A percentile compares a stretch with the other conserved stretches of the same genome.
These are phyloP conservation scores for Rhinichthys osculus DNA, from an alignment of 2,797 vertebrate genomes.

Conservation along the genomic window DNA sequence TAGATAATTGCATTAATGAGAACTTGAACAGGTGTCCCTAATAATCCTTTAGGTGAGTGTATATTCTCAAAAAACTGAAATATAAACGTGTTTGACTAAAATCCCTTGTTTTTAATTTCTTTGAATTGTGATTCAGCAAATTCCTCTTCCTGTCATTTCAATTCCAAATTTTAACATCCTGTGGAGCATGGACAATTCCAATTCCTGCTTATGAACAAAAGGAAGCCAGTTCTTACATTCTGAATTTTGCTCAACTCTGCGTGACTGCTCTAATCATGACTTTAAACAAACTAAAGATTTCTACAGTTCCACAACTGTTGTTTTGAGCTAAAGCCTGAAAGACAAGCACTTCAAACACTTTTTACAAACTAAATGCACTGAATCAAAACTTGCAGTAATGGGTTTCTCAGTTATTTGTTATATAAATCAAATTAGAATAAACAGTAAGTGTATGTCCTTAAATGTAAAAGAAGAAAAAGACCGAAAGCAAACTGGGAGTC, in stretches of 20 bases:
- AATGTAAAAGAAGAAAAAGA: not conserved
- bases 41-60: no score
- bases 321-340: not conserved
- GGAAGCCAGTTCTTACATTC: not conserved
- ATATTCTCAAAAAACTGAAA: not conserved
- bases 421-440: constrained; percentile 10
- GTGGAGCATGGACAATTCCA: not conserved
- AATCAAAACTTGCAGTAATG: not conserved
- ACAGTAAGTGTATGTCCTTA: constrained; percentile 15
- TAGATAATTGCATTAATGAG: no score
- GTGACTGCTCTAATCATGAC: not conserved
- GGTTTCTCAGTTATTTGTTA: not conserved
- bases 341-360: constrained; percentile 3
- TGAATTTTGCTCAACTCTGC: not conserved
- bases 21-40: no score
- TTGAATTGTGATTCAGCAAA: constrained; percentile 16
- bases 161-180: not conserved
- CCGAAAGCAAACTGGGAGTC: not conserved
- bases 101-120: not conserved
- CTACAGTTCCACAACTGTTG: constrained; percentile 12
- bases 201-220: not conserved
- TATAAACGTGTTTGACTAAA: not conserved
- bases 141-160: not conserved
- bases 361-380: constrained; percentile 18
- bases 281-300: not conserved